Base-by-base conservation (phyloP, 2,888 invertebrate genomes). In the Tiliacea citrago region DNA sequence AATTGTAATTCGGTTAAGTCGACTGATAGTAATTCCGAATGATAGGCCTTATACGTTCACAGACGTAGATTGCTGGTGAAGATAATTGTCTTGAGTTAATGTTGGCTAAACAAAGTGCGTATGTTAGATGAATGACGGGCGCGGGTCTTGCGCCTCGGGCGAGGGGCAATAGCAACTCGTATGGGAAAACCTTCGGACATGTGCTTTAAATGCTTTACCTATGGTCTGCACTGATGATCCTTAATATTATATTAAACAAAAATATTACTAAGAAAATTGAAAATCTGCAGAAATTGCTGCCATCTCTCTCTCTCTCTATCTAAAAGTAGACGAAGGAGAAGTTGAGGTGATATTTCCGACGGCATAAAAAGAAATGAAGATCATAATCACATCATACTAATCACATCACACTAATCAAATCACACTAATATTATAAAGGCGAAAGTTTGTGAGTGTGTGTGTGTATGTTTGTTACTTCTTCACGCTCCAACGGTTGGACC, bases 81-180 rank as follows among this genome's bases (percentile, higher is more conserved):
- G 94, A 94, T 95, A 95, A 96, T 96, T 95, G 94, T 92, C 89
- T 93, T 81, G 89, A 89, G 91, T 90, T 91, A 92, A 91, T 91
- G 89, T 91, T 93, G 90, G 93, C 93, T 93, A 95, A 95, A 95
- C 94, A 94, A 95, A 95, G 93, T 88, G 87, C 93, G 90, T 91
- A 91, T 87, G 92, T 88, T 92, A 86, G 88, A 89, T 85, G 92
- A 91, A 90, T 94, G 94, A 94, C 93, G 92, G 93, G 92, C 91
- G 90, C 86, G 87, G 84, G 88, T 77, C 75, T 79, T 75, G 85
- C 80, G 93, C 93, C 94, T 87, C 90, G 86, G 95, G 93, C 92
- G 86, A 88, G 81, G 80, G 71, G 88, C 88, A 90, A 90, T 90
- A 88, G 87, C 88, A 87, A 89, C 89, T 90, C 92, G 92, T 92